Conservation (phyloP, 2,888 invertebrate genomes). For the Cetonia aurata region DNA sequence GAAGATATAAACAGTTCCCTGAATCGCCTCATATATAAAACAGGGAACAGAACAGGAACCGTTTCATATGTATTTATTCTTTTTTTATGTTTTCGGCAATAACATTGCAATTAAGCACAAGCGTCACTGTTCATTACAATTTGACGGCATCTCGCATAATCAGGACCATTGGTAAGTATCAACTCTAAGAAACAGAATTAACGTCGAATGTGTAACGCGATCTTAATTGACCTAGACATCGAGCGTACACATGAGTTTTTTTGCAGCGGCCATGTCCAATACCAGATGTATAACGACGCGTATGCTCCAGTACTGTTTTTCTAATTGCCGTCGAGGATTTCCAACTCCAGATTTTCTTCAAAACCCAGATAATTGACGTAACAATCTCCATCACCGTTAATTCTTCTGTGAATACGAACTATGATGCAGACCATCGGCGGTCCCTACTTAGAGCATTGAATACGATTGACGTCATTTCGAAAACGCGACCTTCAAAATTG, state of each 20-base stretch:
- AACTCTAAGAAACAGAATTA: slow-evolving; percentile 14
- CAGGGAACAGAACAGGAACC: no score
- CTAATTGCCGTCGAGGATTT: slow-evolving; percentile 32
- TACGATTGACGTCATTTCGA: slow-evolving; percentile 13
- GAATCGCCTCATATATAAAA: neutral
- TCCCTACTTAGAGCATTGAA: neutral
- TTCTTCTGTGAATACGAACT: slow-evolving; percentile 19
- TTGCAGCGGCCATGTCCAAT: slow-evolving; percentile 16
- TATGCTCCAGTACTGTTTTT: slow-evolving; percentile 1
- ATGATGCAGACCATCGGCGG: slow-evolving; percentile 4
- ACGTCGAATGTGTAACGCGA: slow-evolving; percentile 24
- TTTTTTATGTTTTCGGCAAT: slow-evolving; percentile 1
- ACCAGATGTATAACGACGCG: slow-evolving; percentile 24
- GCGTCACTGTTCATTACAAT: neutral
- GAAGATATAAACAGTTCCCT: no score
- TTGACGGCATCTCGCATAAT: slow-evolving; percentile 7
- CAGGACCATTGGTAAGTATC: neutral
- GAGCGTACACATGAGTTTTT: slow-evolving; percentile 17
- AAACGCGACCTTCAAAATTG: slow-evolving; percentile 2
- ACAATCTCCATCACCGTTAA: slow-evolving; percentile 13
- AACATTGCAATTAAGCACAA: neutral
- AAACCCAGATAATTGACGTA: slow-evolving; percentile 16
- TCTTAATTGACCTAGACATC: slow-evolving; percentile 9
- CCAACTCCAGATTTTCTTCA: slow-evolving; percentile 25
- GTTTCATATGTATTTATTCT: neutral